Evolutionary conservation across 2,888 invertebrate genomes (phyloP).

Genomic region (Melieria crassipennis): DNA sequence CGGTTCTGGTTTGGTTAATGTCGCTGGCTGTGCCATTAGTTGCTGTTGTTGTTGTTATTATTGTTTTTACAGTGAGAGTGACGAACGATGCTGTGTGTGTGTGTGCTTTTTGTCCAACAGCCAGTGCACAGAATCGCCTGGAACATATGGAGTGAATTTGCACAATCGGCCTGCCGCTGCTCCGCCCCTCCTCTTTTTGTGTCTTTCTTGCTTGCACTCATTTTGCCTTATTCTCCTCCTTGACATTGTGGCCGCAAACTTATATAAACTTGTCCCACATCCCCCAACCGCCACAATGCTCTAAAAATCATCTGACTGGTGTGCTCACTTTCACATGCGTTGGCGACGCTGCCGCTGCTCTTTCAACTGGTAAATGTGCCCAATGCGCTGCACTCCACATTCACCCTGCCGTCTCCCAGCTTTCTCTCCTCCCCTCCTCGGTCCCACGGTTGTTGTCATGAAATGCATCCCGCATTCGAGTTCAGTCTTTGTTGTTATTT

Average conservation of each 20-base stretch:
- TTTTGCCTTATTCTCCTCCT: conserved; percentile 6
- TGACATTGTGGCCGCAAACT: conserved; percentile 17
- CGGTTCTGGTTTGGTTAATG: too few relatives aligned
- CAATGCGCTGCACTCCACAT: too few relatives aligned
- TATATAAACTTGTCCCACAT: neutral
- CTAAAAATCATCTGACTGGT: neutral
- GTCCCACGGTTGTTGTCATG: too few relatives aligned
- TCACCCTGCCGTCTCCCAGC: too few relatives aligned
- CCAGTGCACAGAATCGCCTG: neutral
- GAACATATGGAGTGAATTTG: too few relatives aligned
- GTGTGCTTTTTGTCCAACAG: neutral
- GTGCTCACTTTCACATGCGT: neutral
- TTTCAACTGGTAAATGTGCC: too few relatives aligned
- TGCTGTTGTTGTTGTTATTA: neutral
- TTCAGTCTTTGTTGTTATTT: too few relatives aligned
- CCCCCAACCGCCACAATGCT: neutral
- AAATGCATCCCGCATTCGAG: too few relatives aligned
- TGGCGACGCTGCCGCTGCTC: neutral
- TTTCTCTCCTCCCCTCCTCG: too few relatives aligned
- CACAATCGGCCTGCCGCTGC: too few relatives aligned
- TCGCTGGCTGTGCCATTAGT: too few relatives aligned
- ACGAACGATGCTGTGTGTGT: neutral
- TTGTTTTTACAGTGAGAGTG: neutral
- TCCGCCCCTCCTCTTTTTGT: neutral
- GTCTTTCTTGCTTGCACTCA: neutral